These are phyloP conservation scores for Apamea sordens DNA, from an alignment of 2,888 invertebrate species.

Conservation along the genomic window DNA sequence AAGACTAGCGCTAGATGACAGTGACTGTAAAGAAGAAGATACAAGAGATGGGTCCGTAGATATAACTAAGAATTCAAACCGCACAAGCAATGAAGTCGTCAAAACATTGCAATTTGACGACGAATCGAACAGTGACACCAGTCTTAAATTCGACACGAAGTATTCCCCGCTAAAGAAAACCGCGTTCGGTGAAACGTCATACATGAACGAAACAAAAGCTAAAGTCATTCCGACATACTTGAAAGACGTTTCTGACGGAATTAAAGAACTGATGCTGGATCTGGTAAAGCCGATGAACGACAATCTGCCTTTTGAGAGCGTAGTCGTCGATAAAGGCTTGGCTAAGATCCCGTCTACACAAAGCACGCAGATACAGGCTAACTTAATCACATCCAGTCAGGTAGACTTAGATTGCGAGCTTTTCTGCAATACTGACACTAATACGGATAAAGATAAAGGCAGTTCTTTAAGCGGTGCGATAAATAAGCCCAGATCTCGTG, in stretches of 20 bases:
- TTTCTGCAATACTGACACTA: constrained; percentile 66
- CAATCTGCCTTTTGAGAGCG: constrained; percentile 70
- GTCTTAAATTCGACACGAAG: constrained; percentile 63
- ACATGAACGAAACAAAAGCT: constrained; percentile 73
- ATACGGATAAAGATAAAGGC: constrained; percentile 43
- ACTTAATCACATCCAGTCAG: constrained; percentile 81
- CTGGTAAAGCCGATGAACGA: constrained; percentile 83
- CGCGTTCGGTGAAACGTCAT: constrained; percentile 76
- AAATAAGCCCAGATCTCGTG: background rate
- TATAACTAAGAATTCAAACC: constrained; percentile 60
- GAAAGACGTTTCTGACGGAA: constrained; percentile 78
- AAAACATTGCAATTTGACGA: constrained; percentile 85
- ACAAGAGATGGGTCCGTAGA: constrained; percentile 60
- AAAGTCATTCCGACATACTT: constrained; percentile 83
- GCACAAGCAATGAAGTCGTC: constrained; percentile 79
- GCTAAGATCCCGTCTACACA: constrained; percentile 69
- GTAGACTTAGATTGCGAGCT: constrained; percentile 76
- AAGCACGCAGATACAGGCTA: constrained; percentile 82
- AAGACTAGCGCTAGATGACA: constrained; percentile 72
- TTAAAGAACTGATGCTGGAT: constrained; percentile 84
- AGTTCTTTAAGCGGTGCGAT: background rate
- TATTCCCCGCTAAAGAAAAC: constrained; percentile 79
- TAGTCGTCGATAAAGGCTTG: constrained; percentile 38
- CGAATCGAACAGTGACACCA: constrained; percentile 73
- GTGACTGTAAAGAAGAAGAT: constrained; percentile 68